phyloP scores from a whole-genome alignment of 2,797 vertebrate species.

The Synanceia verrucosa region DNA sequence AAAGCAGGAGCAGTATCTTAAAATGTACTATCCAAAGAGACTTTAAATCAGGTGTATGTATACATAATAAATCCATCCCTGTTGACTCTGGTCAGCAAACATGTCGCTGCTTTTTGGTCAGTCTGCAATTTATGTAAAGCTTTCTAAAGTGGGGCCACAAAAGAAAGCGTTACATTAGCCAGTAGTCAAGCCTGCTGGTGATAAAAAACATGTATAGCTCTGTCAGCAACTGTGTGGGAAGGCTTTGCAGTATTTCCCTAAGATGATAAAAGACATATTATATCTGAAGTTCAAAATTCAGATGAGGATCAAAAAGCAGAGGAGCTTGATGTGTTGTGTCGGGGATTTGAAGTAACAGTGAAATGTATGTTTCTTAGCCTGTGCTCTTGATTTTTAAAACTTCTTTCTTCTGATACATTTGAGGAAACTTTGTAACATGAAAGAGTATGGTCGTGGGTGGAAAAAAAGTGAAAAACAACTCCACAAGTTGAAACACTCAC shows the following conservation, averaged over 20 bases:
- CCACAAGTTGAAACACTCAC: no score
- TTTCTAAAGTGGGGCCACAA: slow-evolving; percentile 18
- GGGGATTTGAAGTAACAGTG: slow-evolving; percentile 4
- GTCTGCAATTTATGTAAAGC: slow-evolving; percentile 18
- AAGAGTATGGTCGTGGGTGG: not conserved
- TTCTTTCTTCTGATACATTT: not conserved
- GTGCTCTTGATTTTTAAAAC: not conserved
- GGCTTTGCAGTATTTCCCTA: slow-evolving; percentile 15
- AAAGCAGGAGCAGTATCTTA: not conserved
- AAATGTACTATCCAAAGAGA: not conserved
- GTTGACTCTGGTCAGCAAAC: slow-evolving; percentile 16
- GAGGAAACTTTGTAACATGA: not conserved
- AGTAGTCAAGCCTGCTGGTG: not conserved
- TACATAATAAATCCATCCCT: not conserved
- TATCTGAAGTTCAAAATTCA: slow-evolving; percentile 3
- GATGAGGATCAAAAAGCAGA: slow-evolving; percentile 23
- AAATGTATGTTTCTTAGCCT: not conserved
- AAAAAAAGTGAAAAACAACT: no score
- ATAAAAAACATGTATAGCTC: slow-evolving; percentile 2
- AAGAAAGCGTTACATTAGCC: slow-evolving; percentile 5
- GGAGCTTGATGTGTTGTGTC: not conserved
- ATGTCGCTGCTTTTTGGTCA: slow-evolving; percentile 7
- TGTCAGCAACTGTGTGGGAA: not conserved
- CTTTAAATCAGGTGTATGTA: slow-evolving; percentile 1
- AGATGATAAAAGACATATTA: slow-evolving; percentile 27